Evolutionary conservation across 2,888 invertebrate species (phyloP).

Genomic region (Lasioglossum calceatum): DNA sequence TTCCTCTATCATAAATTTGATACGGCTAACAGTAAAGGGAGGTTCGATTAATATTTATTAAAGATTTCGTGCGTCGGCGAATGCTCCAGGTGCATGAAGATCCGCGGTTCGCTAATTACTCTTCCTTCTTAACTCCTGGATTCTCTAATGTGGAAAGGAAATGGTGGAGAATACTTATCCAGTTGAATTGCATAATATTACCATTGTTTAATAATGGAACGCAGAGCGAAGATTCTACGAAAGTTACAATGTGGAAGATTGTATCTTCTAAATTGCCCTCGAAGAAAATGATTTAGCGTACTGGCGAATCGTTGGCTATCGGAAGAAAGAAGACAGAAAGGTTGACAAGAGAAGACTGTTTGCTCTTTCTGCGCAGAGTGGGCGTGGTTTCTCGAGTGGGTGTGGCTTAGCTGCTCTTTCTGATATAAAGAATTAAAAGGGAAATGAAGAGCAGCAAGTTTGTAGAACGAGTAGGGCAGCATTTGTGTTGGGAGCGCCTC

Average conservation of each 20-base stretch:
- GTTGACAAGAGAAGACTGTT: not conserved
- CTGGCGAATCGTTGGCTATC: not conserved
- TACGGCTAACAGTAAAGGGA: not conserved
- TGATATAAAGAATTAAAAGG: not conserved
- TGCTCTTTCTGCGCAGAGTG: not conserved
- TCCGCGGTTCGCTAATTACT: conserved; percentile 2
- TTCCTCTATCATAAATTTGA: not conserved
- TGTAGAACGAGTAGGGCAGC: not conserved
- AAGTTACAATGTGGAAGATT: not conserved
- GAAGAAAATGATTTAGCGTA: not conserved
- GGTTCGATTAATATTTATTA: not conserved
- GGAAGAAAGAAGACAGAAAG: not conserved
- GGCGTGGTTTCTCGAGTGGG: not conserved
- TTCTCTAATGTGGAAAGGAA: not conserved
- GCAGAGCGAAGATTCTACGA: not conserved
- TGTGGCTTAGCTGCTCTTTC: not conserved
- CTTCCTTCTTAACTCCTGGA: not conserved
- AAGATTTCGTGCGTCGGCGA: not conserved
- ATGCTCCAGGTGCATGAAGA: not conserved
- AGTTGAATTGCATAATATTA: not conserved
- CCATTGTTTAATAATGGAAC: not conserved
- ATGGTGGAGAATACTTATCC: not conserved
- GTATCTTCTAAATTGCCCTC: not conserved
- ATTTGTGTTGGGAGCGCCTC: not conserved
- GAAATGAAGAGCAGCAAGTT: not conserved